A percentile compares a stretch with the other conserved stretches of the same genome.
These are phyloP conservation scores for Hymenochirus boettgeri DNA, from an alignment of 2,113 vertebrate genomes.

Conservation along the genomic window DNA sequence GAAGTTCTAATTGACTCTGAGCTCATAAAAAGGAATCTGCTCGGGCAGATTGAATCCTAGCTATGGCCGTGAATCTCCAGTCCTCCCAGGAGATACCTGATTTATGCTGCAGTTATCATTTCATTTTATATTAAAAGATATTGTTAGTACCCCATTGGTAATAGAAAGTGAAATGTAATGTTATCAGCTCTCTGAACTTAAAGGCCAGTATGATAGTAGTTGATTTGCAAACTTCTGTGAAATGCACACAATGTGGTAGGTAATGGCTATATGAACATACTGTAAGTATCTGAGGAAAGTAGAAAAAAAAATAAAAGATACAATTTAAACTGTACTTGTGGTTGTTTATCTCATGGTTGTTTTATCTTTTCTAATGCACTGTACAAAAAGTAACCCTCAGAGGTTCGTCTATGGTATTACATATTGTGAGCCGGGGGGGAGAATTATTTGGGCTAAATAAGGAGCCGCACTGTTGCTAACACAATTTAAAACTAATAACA, in stretches of 20 bases:
- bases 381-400: too few species aligned
- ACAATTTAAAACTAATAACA: too few species aligned
- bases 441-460: too few species aligned
- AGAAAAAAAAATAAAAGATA: too few species aligned
- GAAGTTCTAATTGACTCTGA: slow-evolving; percentile 74
- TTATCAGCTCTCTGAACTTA: slow-evolving; percentile 12
- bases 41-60: slow-evolving; percentile 52
- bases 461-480: too few species aligned
- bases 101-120: slow-evolving; percentile 56
- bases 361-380: too few species aligned
- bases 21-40: slow-evolving; percentile 56
- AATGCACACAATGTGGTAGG: background rate
- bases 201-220: background rate
- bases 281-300: too few species aligned
- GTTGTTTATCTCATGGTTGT: too few species aligned
- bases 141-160: slow-evolving; percentile 61
- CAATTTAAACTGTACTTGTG: too few species aligned
- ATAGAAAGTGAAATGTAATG: slow-evolving; percentile 43
- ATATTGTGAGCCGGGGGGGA: too few species aligned
- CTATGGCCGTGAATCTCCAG: slow-evolving; percentile 45
- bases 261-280: too few species aligned
- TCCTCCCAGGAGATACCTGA: slow-evolving; percentile 51
- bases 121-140: slow-evolving; percentile 50
- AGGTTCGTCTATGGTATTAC: too few species aligned
- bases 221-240: background rate